Conservation (phyloP, 2,113 vertebrate species). For the Neodon shergylaensis region DNA sequence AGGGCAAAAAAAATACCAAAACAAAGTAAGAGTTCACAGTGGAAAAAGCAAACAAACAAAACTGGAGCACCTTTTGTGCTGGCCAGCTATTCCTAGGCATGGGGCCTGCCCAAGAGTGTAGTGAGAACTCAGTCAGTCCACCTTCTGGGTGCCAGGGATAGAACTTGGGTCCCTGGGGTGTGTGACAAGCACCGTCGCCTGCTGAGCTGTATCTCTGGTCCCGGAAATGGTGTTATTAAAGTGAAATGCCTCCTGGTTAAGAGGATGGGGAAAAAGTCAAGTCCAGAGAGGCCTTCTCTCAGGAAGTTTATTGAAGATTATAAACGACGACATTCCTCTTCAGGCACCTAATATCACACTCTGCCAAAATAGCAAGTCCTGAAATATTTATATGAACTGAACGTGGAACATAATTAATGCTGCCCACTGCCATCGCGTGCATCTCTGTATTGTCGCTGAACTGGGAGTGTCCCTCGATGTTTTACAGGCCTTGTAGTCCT, state of each 20-base stretch:
- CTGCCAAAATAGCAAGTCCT: background rate
- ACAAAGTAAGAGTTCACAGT: background rate
- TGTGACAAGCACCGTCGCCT: no score
- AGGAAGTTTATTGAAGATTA: no score
- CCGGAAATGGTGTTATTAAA: background rate
- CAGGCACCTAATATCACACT: background rate
- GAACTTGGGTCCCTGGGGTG: background rate
- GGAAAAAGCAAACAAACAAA: background rate
- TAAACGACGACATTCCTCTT: background rate
- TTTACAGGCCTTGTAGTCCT: background rate
- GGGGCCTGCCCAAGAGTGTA: background rate
- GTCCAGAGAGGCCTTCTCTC: rapidly evolving
- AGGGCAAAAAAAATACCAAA: background rate
- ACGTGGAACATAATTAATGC: background rate
- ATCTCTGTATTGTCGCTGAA: background rate
- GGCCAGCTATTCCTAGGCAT: background rate
- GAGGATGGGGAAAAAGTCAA: background rate
- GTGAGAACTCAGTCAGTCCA: background rate
- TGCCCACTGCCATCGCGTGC: rapidly evolving
- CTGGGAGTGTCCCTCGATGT: background rate
- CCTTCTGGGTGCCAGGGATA: background rate
- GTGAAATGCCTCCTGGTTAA: background rate
- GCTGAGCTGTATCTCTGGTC: background rate
- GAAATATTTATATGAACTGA: constrained; percentile 35
- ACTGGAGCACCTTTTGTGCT: background rate